Evolutionary conservation across 2,113 vertebrate genomes (phyloP), one percentile per base, ranked within the genome.

Genomic region (Smithornis capensis): DNA sequence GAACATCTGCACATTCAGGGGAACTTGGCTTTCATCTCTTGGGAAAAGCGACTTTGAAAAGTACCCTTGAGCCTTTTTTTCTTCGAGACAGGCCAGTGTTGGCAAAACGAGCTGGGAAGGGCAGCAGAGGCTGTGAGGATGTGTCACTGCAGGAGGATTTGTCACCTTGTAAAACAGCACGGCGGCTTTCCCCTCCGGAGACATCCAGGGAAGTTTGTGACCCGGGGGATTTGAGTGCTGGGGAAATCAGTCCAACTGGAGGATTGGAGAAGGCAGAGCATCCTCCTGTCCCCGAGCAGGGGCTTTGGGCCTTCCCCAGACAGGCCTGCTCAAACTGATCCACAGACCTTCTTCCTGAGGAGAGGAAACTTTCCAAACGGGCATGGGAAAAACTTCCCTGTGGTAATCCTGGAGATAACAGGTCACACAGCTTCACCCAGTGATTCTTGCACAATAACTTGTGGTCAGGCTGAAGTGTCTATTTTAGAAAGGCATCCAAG

Each of bases 401-500:
- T 69, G 74, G 89, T 82, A 94, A 49, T 95, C 77, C 77, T 76
- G 55, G 74, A 91, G 92, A 92, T 96, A 89, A 89, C 92, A 97
- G 95, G 83, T 94, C 95, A 44, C 12, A 8, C 93, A 89, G 77
- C 96, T 96, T 95, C 87, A 82, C 69, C 69, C 83, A 75, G 68
- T 13, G 89, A 33, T 83, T 91, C 83, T 97, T 96, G 91, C 95
- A 56, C 91, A 95, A 94, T 52, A 60, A 49, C 40, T 75, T 94
- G 95, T 91, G 95, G 95, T 95, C 92, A 69, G 92, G 77, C 89
- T 75, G 69, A 87, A 96, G 86, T 79, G 93, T 95, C 92, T 97
- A 57, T 95, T 97, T 97, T 97, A 96, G 96, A 89, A 97, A 96
- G 94, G 94, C 92, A 92, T 92, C 89, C 81, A 45, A 92, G 62